Evolutionary conservation across 2,113 vertebrate genomes (phyloP), one percentile per base, ranked within the genome.

Genomic region (Saguinus imperator): DNA sequence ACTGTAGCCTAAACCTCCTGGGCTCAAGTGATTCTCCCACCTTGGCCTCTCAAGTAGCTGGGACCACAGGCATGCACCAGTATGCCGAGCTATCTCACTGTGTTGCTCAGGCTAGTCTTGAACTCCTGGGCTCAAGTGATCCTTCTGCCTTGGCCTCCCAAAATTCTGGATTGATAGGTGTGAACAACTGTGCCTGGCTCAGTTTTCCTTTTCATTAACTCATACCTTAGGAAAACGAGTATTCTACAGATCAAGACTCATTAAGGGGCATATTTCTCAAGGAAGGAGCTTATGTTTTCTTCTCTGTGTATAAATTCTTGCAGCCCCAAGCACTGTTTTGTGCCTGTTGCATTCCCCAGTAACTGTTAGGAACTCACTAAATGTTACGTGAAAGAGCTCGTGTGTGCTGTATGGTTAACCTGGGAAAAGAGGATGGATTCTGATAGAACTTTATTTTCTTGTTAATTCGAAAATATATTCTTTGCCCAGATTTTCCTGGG

Each of bases 371-470:
- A 45, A 48, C 37, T 81, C 66, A 9, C 20, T 70, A 9, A 70
- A 8, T 45, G 72, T n/a, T 43, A 12, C 13, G 6, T 4, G 37
- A 14, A 57, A 25, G 21, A 91, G 61, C 77, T 58, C 14, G 3
- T 2, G 37, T 32, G 40, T 50, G 6, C 18, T 6, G 4, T 20
- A 21, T 25, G 17, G 45, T 57, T 61, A 12, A 61, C 87, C 8
- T 35, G 45, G 84, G 37, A 18, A n/a, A 52, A 75, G 40, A 37
- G 7, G 12, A 25, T 12, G 4, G 3, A 8, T 72, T 92, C 12
- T 29, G 37, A 7, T 10, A 73, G 61, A 87, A 75, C 25, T 68
- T 64, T 86, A 14, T 83, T 89, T 96, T 58, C 86, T 87, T 82
- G 8, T 82, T 87, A 45, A 91, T 66, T 95, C 52, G 64, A 90